phyloP scores from a whole-genome alignment of 1,140 invertebrate species.

The Lasioglossum baleicum region DNA sequence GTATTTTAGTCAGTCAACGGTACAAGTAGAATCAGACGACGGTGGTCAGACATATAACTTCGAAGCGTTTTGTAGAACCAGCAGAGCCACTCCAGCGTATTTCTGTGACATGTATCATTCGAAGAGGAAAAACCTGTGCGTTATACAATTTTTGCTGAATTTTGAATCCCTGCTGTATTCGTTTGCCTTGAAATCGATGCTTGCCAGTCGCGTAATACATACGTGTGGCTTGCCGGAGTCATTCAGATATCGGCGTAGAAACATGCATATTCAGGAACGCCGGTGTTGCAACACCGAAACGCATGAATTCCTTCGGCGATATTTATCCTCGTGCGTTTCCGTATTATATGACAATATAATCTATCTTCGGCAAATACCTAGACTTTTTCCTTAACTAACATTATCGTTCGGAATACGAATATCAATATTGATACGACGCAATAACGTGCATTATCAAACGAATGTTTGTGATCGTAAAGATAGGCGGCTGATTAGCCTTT shows the following conservation, averaged over 20 bases:
- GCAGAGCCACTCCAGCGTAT: neutral
- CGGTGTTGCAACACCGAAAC: slow-evolving; percentile 16
- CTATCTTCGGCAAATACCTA: neutral
- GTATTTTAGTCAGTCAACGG: neutral
- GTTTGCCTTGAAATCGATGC: slow-evolving; percentile 43
- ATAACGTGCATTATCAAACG: neutral
- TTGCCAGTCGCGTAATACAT: slow-evolving; percentile 22
- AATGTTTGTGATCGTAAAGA: neutral
- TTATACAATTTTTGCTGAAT: neutral
- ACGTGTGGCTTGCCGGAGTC: neutral
- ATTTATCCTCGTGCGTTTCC: slow-evolving; percentile 8
- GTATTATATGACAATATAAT: neutral
- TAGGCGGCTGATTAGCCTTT: neutral
- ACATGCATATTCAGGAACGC: slow-evolving; percentile 40
- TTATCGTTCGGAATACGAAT: neutral
- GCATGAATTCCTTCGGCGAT: neutral
- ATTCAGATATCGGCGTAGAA: slow-evolving; percentile 3
- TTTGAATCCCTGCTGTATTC: neutral
- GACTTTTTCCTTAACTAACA: neutral
- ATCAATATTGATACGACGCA: neutral
- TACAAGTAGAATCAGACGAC: neutral
- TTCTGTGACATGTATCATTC: neutral
- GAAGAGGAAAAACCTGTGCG: neutral
- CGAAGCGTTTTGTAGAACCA: neutral
- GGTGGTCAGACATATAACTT: neutral